A percentile compares a stretch with the other conserved stretches of the same genome.
Conservation (phyloP, 2,888 invertebrate genomes). For the Drosophila affinis region DNA sequence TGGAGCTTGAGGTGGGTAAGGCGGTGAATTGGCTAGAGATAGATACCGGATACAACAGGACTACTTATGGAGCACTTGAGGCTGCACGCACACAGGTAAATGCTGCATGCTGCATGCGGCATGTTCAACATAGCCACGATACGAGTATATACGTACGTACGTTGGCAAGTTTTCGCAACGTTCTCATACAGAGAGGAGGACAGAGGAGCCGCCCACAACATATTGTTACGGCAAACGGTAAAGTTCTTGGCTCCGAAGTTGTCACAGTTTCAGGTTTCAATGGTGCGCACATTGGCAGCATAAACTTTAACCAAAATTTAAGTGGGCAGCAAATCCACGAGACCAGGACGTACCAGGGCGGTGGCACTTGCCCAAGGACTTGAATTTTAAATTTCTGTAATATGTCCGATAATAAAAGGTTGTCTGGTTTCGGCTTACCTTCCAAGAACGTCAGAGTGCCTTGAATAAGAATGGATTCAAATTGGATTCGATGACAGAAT, state of each 20-base stretch:
- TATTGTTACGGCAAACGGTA: conserved; percentile 67
- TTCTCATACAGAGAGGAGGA: background rate
- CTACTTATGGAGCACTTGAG: conserved; percentile 74
- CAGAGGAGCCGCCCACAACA: conserved; percentile 51
- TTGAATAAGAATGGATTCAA: conserved; percentile 35
- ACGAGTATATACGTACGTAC: background rate
- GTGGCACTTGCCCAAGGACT: conserved; percentile 7
- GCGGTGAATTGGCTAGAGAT: conserved; percentile 42
- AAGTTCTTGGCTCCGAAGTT: conserved; percentile 75
- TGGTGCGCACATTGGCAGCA: conserved; percentile 73
- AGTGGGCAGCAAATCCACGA: conserved; percentile 16
- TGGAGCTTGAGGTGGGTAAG: conserved; percentile 7
- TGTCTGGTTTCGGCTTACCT: conserved; percentile 21
- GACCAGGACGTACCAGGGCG: background rate
- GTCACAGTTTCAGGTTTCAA: conserved; percentile 66
- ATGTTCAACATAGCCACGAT: conserved; percentile 26
- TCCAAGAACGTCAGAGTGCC: background rate
- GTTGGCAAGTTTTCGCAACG: too few relatives aligned
- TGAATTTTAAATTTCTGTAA: conserved; percentile 42
- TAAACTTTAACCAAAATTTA: conserved; percentile 67
- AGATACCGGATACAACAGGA: conserved; percentile 53
- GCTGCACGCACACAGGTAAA: conserved; percentile 60
- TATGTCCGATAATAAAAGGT: conserved; percentile 39
- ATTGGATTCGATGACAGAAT: conserved; percentile 10
- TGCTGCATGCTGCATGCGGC: conserved; percentile 26